Evolutionary conservation across 35 echinoderm and acorn worm species (phyloP), one percentile per base, ranked within the genome.

Genomic region (Hemicentrotus pulcherrimus): DNA sequence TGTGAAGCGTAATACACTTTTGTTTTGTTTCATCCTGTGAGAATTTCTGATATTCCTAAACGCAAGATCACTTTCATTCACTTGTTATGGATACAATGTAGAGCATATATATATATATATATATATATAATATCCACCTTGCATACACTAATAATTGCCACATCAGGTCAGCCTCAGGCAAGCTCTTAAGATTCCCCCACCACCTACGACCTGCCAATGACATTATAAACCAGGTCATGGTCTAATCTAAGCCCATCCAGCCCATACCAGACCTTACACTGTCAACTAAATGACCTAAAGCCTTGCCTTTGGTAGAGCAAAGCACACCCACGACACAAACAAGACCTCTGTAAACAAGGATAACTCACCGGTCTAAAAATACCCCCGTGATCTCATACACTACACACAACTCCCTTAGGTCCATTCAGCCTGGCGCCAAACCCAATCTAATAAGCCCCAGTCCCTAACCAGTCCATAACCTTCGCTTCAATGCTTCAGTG

Each of bases 391-490:
- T n/a, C 65, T 78, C 65, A 78, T 78, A n/a, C 65, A 78, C 22
- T 78, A 78, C 10, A 41, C 88, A 41, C 46, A 90, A 90, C 12
- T 45, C 88, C 88, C 88, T 45, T 90, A 47, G 88, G 88, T 90
- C 88, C 88, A 90, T 47, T 90, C 88, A 47, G 12, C 31, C 46
- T 90, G 88, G 88, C 88, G 88, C 88, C 88, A 90, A 18, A 47
- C 15, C 88, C 32, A 41, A 90, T 90, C 46, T 90, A 47, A 90
- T 47, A 90, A 33, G 46, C 32, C 88, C 88, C 46, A 90, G 9
- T 47, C 46, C 88, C 88, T 90, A 45, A 30, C 88, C 88, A 90
- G 9, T 47, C 46, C 88, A 32, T 90, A 45, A 30, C 88, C 88
- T 78, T 78, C 65, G 19, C 65, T 78, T 78, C 88, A 90, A 90